Evolutionary conservation across 2,888 invertebrate genomes (phyloP), one percentile per base, ranked within the genome.

Genomic region (Amphimallon solstitiale): DNA sequence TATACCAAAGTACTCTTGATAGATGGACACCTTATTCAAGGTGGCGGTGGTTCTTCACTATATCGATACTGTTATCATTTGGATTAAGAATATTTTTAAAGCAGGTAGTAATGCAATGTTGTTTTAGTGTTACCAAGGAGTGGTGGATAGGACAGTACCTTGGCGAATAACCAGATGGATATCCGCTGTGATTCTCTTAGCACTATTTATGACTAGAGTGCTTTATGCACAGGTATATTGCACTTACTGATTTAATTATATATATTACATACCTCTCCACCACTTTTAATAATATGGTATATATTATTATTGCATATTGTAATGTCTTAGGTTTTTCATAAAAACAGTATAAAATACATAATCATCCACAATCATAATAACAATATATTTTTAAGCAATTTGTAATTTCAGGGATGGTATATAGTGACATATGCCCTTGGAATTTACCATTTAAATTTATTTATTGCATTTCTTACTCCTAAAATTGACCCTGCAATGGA

Each of bases 381-480:
- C 6, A 5, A 7, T 29, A 48, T 37, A 29, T 48, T 64, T 38
- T 17, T 52, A 35, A 35, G 43, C 35, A 10, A 3, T 14, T 9
- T 43, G 1, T 43, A 56, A 56, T 56, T 87, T 71, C 85, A 99
- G 94, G 99, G 99, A 74, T 99, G 98, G 97, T 99, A 99, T 83
- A 99, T 99, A 77, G 92, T 99, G 68, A 97, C 98, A 74, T 99
- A 99, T 85, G 99, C 97, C 29, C 86, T 99, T 83, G 98, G 98
- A 76, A 99, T 99, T 81, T 99, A 98, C 85, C 95, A 99, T 83
- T 89, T 99, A 82, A 99, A 99, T 86, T 87, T 99, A 83, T 98
- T 99, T 86, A 97, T 99, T 86, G 97, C 98, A 85, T 99, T 99
- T 88, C 89, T 99, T 74, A 97, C 99, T 78, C 99, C 99, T 79